A percentile compares a stretch with the other conserved stretches of the same genome.
These are phyloP conservation scores for Scytalopus superciliaris DNA, from an alignment of 2,113 vertebrate species.

Conservation along the genomic window DNA sequence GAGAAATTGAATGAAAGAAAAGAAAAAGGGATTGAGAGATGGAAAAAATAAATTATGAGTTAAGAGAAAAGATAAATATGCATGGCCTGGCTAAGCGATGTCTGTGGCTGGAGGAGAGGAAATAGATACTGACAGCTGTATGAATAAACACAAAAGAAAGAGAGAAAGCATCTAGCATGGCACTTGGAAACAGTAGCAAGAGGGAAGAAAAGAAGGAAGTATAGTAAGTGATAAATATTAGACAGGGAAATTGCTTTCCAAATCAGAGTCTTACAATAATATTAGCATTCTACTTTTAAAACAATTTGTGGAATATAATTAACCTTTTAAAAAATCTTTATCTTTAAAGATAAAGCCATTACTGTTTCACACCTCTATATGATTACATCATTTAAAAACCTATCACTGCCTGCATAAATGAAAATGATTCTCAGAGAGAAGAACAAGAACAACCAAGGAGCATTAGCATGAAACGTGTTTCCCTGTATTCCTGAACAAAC, in stretches of 20 bases:
- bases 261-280: neutral
- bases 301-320: constrained; percentile 47
- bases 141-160: neutral
- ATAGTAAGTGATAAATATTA: neutral
- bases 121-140: neutral
- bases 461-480: neutral
- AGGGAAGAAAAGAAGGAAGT: neutral
- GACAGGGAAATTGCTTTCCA: neutral
- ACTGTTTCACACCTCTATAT: constrained; percentile 2
- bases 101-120: neutral
- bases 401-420: constrained; percentile 3
- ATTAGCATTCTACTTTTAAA: constrained; percentile 44
- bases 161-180: neutral
- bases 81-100: neutral
- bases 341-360: constrained; percentile 43
- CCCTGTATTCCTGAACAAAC: neutral
- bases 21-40: neutral
- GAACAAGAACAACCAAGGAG: neutral
- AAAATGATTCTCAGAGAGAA: neutral
- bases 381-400: constrained; percentile 48
- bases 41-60: neutral
- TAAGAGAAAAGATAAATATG: neutral
- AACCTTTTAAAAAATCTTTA: constrained; percentile 45
- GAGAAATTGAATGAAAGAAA: neutral
- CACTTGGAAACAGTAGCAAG: neutral